Evolutionary conservation across 2,888 invertebrate genomes (phyloP), one percentile per base, ranked within the genome.

Genomic region (Catocala nupta): DNA sequence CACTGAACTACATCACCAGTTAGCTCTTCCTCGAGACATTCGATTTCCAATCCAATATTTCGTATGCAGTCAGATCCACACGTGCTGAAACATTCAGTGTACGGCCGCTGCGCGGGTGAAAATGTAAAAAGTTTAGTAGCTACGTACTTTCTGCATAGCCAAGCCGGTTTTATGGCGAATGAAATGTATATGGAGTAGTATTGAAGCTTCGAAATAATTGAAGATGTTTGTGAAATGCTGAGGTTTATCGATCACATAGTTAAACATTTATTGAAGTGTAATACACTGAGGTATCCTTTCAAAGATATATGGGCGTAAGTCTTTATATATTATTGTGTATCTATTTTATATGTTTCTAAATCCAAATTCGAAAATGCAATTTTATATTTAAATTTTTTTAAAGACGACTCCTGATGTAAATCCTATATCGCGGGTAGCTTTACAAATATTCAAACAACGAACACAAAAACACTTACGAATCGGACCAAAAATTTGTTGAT

Each of bases 81-180:
- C 36, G 50, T 8, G 5, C 25, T 55, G 45, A 61, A 55, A 55
- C 55, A 61, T 61, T 61, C 61, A 61, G 59, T 3, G 47, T 44
- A 43, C 49, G 11, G 49, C 55, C 55, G 10, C 42, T 5, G 42
- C 36, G 33, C 45, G 54, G 54, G 54, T 44, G 43, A 13, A 33
- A 42, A 16, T 55, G 45, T 51, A 39, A 61, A 55, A 61, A 45
- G 55, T 51, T 61, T 61, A 54, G 50, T 55, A 50, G 50, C 12
- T 45, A 10, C 16, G n/a, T n/a, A 42, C 44, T 43, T 5, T 10
- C 1, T 16, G 13, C 10, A 12, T 2, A 43, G 12, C 36, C 10
- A 13, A 34, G 34, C 54, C 45, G 63, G 60, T 56, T 74, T 73
- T 74, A 74, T 65, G 62, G 45, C 60, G 64, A 73, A 73, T 70